A percentile compares a stretch with the other conserved stretches of the same genome.
phyloP scores from a whole-genome alignment of 2,113 vertebrate genomes.

The Siphamia tubifer region DNA sequence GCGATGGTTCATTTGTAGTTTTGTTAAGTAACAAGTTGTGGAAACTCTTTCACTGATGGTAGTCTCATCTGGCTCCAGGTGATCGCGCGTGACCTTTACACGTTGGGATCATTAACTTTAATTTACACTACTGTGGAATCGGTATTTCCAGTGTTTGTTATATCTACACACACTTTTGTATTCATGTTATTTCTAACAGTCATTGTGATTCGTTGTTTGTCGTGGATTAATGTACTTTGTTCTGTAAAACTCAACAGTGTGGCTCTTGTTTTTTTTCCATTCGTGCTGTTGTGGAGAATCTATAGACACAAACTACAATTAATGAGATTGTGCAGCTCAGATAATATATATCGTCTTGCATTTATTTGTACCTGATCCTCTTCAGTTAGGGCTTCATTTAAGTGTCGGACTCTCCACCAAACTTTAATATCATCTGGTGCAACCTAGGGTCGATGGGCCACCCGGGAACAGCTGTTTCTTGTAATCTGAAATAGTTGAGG shows the following conservation, averaged over 20 bases:
- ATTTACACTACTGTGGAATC: not conserved
- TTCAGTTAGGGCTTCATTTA: not conserved
- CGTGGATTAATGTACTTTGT: not conserved
- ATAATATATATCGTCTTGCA: not conserved
- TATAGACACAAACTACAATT: not conserved
- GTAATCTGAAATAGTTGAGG: conserved; percentile 80
- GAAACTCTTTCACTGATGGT: not conserved
- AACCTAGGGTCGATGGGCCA: conserved; percentile 55
- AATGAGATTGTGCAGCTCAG: not conserved
- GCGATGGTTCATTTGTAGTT: not conserved
- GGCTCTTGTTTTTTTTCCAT: not conserved
- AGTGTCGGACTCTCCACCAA: not conserved
- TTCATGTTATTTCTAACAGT: not conserved
- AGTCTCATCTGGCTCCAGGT: not conserved
- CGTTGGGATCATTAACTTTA: not conserved
- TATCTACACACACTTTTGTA: no score
- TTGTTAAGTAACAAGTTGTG: not conserved
- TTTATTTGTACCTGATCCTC: not conserved
- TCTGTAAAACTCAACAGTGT: not conserved
- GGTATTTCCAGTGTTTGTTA: not conserved
- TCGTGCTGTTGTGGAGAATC: not conserved
- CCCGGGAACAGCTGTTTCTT: conserved; percentile 81
- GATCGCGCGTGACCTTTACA: conserved; percentile 10
- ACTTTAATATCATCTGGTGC: conserved; percentile 24
- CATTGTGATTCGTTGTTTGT: not conserved